Evolutionary conservation across 53 echinoderm and acorn worm species (phyloP).

Genomic region (Stichopus horrens): DNA sequence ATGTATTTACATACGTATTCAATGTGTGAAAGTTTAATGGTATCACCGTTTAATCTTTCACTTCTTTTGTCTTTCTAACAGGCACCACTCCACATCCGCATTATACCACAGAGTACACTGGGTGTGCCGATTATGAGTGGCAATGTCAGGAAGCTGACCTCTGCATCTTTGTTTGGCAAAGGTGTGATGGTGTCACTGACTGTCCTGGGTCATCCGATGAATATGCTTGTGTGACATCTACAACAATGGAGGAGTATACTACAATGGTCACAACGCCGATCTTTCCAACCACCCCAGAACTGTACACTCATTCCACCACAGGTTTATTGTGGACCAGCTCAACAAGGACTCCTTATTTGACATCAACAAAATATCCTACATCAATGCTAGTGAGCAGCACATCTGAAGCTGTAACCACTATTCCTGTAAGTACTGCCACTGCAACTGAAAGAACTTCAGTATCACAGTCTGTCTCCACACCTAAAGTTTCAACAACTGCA

Average conservation of each 20-base stretch:
- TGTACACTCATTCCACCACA: conserved; percentile 4
- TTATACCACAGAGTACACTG: conserved; percentile 59
- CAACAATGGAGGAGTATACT: conserved; percentile 46
- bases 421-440: not conserved
- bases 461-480: not conserved
- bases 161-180: conserved; percentile 57
- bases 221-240: conserved; percentile 61
- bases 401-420: conserved; percentile 24
- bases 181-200: conserved; percentile 70
- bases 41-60: not conserved
- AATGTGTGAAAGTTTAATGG: no score
- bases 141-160: conserved; percentile 52
- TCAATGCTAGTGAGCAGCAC: conserved; percentile 2
- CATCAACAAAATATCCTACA: not conserved
- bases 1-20: no score
- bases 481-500: conserved; percentile 32
- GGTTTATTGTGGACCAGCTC: not conserved
- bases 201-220: conserved; percentile 73
- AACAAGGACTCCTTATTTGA: not conserved
- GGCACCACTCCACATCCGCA: conserved; percentile 86
- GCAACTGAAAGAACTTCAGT: conserved; percentile 13
- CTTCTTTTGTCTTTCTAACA: conserved; percentile 9
- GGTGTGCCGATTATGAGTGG: conserved; percentile 72
- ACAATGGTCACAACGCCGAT: conserved; percentile 7
- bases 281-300: not conserved